A percentile compares a stretch with the other conserved stretches of the same genome.
Evolutionary conservation across 2,797 vertebrate species (phyloP).

Genomic region (Squalus acanthias): DNA sequence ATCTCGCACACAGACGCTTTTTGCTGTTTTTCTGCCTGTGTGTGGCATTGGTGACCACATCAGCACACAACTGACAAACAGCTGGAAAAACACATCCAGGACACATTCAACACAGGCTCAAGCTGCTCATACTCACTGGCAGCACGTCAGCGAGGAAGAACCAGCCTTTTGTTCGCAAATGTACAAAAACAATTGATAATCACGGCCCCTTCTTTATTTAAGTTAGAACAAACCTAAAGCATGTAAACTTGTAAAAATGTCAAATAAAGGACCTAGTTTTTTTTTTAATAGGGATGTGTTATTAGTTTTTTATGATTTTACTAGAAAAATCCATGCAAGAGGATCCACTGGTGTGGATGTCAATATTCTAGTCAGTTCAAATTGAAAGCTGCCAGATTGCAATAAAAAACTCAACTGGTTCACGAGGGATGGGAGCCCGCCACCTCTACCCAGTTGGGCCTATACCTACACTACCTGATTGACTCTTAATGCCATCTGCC

Average conservation of each 20-base stretch:
- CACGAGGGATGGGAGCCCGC: neutral
- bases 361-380: neutral
- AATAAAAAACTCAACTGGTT: neutral
- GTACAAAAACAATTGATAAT: neutral
- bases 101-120: no score
- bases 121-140: neutral
- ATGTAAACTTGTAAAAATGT: neutral
- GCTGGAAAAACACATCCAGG: neutral
- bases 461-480: neutral
- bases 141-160: neutral
- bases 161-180: neutral
- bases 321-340: neutral
- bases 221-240: neutral
- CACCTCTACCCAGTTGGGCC: no score
- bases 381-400: neutral
- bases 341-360: neutral
- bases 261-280: neutral
- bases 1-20: neutral
- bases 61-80: constrained; percentile 19
- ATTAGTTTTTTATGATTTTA: neutral
- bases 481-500: neutral
- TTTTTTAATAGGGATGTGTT: neutral
- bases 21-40: neutral
- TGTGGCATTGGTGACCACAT: constrained; percentile 27
- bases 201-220: neutral